These are phyloP conservation scores for Oncorhynchus clarkii DNA, from an alignment of 2,113 vertebrate species.

Conservation along the genomic window DNA sequence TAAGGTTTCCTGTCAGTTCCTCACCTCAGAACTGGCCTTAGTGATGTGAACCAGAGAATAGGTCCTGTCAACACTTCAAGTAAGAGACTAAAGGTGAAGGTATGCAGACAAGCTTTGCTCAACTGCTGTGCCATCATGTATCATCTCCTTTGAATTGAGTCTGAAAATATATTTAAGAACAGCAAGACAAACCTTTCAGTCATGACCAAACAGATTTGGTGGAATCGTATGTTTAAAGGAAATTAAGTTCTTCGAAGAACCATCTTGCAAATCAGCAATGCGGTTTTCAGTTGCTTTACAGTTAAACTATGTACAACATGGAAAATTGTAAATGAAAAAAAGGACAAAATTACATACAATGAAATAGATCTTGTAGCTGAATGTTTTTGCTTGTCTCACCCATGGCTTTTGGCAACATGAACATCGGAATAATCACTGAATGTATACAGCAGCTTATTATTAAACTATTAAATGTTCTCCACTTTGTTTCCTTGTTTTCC, in stretches of 20 bases:
- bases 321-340: constrained; percentile 68
- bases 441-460: constrained; percentile 84
- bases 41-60: constrained; percentile 31
- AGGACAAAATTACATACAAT: constrained; percentile 72
- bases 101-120: constrained; percentile 53
- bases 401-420: constrained; percentile 81
- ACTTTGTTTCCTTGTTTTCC: constrained; percentile 67
- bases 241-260: constrained; percentile 49
- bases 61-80: constrained; percentile 18
- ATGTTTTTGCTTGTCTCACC: constrained; percentile 81
- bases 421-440: constrained; percentile 83
- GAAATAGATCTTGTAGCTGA: constrained; percentile 78
- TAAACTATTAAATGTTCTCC: constrained; percentile 84
- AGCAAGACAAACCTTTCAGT: constrained; percentile 41
- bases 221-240: constrained; percentile 44
- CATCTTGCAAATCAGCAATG: constrained; percentile 64
- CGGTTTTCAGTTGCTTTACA: constrained; percentile 74
- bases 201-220: constrained; percentile 47
- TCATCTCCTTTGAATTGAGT: constrained; percentile 61
- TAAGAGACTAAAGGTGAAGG: constrained; percentile 57
- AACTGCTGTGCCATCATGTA: constrained; percentile 48
- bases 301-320: constrained; percentile 68
- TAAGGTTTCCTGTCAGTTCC: constrained; percentile 15
- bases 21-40: constrained; percentile 21
- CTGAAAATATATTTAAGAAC: constrained; percentile 48